Percentiles rank a stretch among this genome's conserved stretches.
phyloP scores from a whole-genome alignment of 2,888 invertebrate genomes.

The Serripes groenlandicus region DNA sequence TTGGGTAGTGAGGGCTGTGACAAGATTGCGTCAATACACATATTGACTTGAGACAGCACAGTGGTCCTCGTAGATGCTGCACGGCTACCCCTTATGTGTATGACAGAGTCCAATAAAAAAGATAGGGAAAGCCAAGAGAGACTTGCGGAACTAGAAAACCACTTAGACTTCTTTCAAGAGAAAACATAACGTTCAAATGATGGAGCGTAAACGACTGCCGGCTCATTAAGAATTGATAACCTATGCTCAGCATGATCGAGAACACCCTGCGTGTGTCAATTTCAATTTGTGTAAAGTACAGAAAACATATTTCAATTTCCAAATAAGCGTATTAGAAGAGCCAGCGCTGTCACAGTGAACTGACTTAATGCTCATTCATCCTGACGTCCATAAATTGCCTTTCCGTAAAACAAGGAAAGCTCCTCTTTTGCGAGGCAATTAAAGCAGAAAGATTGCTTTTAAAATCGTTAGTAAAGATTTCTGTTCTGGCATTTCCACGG shows the following conservation, averaged over 20 bases:
- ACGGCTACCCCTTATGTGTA: background rate
- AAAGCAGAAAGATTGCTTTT: conserved; percentile 8
- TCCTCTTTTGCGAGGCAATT: conserved; percentile 53
- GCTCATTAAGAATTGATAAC: conserved; percentile 63
- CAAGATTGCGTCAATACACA: too few relatives aligned
- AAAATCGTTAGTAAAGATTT: conserved; percentile 35
- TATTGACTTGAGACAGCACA: too few relatives aligned
- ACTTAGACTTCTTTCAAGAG: conserved; percentile 9
- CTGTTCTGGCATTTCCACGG: background rate
- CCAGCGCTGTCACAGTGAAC: conserved; percentile 39
- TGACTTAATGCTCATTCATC: conserved; percentile 58
- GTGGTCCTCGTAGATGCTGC: too few relatives aligned
- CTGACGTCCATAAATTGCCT: conserved; percentile 62
- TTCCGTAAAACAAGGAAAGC: conserved; percentile 46
- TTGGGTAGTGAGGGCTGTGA: too few relatives aligned
- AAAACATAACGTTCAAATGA: conserved; percentile 38
- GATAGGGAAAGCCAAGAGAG: background rate
- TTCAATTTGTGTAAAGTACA: conserved; percentile 52
- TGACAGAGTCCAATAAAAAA: background rate
- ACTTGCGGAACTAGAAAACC: background rate
- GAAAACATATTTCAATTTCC: conserved; percentile 68
- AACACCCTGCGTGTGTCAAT: conserved; percentile 48
- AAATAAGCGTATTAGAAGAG: conserved; percentile 62
- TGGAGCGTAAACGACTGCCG: conserved; percentile 39
- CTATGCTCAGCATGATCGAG: conserved; percentile 44